phyloP scores from a whole-genome alignment of 23 tunicate species.

The Phallusia fumigata region DNA sequence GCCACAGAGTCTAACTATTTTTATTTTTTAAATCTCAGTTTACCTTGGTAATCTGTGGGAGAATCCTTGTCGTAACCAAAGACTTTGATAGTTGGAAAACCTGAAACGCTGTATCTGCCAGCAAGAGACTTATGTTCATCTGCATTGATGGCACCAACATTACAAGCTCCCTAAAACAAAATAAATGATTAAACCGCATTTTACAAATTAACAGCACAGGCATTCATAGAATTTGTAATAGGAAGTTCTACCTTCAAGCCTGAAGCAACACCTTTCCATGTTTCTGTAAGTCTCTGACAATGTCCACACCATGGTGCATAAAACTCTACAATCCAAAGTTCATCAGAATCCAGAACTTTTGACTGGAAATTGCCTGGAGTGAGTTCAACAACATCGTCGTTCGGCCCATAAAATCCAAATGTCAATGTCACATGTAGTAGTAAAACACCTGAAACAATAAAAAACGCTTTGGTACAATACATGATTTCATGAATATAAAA shows the following conservation, averaged over 20 bases:
- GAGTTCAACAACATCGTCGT: slow-evolving; percentile 87
- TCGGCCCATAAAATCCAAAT: slow-evolving; percentile 50
- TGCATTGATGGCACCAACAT: slow-evolving; percentile 95
- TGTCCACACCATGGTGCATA: slow-evolving; percentile 99
- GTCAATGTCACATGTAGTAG: slow-evolving; percentile 25
- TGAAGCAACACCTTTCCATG: slow-evolving; percentile 90
- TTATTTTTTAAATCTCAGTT: too few species aligned
- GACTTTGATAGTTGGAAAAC: slow-evolving; percentile 97
- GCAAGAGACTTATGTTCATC: slow-evolving; percentile 88
- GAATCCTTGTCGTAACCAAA: slow-evolving; percentile 90
- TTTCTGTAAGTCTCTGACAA: slow-evolving; percentile 72
- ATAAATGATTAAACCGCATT: too few species aligned
- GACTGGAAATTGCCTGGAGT: slow-evolving; percentile 69
- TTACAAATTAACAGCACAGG: background rate
- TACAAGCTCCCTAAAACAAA: slow-evolving; percentile 92
- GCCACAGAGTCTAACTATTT: too few species aligned
- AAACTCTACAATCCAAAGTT: slow-evolving; percentile 96
- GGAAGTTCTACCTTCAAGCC: slow-evolving; percentile 57
- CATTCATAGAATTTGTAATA: background rate
- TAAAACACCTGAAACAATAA: slow-evolving; percentile 19
- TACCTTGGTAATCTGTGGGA: slow-evolving; percentile 93
- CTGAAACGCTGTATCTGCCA: slow-evolving; percentile 71
- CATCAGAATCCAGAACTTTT: slow-evolving; percentile 89
- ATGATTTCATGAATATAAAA: background rate
- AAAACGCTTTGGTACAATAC: background rate